Evolutionary conservation across 2,113 vertebrate species (phyloP), one percentile per base, ranked within the genome.

Genomic region (Cathartes aura): DNA sequence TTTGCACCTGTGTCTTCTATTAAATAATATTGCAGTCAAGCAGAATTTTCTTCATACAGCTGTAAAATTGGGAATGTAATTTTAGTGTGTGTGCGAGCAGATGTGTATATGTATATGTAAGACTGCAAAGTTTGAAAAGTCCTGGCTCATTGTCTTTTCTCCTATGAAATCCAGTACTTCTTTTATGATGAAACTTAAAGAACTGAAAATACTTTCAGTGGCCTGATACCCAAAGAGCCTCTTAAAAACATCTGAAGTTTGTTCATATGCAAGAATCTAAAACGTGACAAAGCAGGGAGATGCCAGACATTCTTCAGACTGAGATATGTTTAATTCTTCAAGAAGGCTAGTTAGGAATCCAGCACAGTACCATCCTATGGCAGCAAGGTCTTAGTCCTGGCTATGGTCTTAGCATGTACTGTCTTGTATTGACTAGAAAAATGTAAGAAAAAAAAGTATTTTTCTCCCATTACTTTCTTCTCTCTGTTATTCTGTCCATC

Each of bases 281-380:
- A 89, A 60, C 0, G 5, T 84, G 75, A 87, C 75, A 96, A 82
- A 89, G 42, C 71, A 89, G 29, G 36, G 45, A 81, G 71, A 93
- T 88, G 48, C 71, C 74, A 95, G 62, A 34, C 90, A 42, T 96
- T 93, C 71, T 92, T 95, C 43, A 74, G 84, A 27, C 34, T 70
- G 56, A 82, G 67, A 60, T 67, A 5, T 47, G 48, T 94, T 87
- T 91, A 72, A 27, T 85, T 82, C 36, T 91, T 96, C 43, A 66
- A 21, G 85, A 80, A 66, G 30, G 21, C 34, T 73, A 6, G 48
- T 62, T 83, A 50, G 45, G 62, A 94, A 59, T 83, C 36, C 58
- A 86, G 75, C 32, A 55, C n/a, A 91, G 38, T 45, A n/a, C 53
- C 23, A 56, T 75, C 55, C 45, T 70, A 13, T 23, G 26, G 73